phyloP scores from a whole-genome alignment of 1,140 invertebrate species.

The Aphelinus atriplicis region DNA sequence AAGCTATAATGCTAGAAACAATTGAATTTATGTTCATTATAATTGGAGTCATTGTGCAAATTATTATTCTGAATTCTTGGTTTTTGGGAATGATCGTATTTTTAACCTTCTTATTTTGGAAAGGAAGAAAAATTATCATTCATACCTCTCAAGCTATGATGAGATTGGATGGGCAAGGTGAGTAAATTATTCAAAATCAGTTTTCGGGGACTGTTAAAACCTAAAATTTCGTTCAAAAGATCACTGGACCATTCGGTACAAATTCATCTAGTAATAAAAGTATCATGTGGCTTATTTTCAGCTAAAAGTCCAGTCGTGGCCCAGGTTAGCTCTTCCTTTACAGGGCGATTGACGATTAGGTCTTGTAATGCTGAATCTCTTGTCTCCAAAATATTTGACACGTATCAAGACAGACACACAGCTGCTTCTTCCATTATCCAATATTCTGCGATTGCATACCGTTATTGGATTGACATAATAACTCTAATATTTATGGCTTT shows the following conservation, averaged over 20 bases:
- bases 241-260: no score
- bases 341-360: constrained; percentile 76
- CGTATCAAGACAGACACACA: constrained; percentile 49
- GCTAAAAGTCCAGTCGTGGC: constrained; percentile 83
- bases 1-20: constrained; percentile 77
- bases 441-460: constrained; percentile 74
- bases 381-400: constrained; percentile 57
- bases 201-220: background rate
- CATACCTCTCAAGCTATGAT: constrained; percentile 87
- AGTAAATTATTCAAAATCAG: constrained; percentile 59
- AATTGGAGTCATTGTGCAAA: constrained; percentile 73
- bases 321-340: constrained; percentile 72
- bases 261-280: no score
- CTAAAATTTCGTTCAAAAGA: no score
- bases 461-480: constrained; percentile 76
- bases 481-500: constrained; percentile 71
- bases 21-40: constrained; percentile 70
- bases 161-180: constrained; percentile 88
- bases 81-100: constrained; percentile 75
- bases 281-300: constrained; percentile 56
- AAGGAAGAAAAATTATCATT: constrained; percentile 81
- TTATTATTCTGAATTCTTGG: constrained; percentile 80
- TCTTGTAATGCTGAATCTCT: constrained; percentile 64
- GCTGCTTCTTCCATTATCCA: constrained; percentile 57
- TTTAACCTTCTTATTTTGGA: constrained; percentile 74